These are phyloP conservation scores for Lamellibrachia luymesi DNA, from an alignment of 1,140 invertebrate species.

Conservation along the genomic window DNA sequence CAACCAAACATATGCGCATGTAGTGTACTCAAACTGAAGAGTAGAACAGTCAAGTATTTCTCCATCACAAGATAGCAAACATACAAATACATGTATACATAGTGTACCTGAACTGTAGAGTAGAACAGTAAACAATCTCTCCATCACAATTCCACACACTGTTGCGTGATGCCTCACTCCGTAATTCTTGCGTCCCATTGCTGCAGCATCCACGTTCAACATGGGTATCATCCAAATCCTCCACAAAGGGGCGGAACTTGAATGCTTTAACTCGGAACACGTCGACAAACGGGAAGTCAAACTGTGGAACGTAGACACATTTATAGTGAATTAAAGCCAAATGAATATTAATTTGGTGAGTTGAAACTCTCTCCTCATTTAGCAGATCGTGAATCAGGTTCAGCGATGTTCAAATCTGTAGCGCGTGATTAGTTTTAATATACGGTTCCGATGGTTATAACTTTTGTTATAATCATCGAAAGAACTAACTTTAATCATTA, in stretches of 20 bases:
- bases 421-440: background rate
- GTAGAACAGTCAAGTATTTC: too few species aligned
- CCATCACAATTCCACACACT: slow-evolving; percentile 84
- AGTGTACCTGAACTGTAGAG: slow-evolving; percentile 58
- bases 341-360: background rate
- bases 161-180: background rate
- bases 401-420: background rate
- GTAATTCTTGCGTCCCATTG: background rate
- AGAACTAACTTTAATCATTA: background rate
- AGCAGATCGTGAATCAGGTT: too few species aligned
- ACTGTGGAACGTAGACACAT: slow-evolving; percentile 56
- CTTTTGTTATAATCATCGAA: background rate
- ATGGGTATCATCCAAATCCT: slow-evolving; percentile 3
- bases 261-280: slow-evolving; percentile 74
- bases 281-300: slow-evolving; percentile 76
- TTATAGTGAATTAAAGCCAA: background rate
- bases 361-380: too few species aligned
- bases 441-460: too few species aligned
- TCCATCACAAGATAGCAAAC: background rate
- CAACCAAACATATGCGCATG: too few species aligned
- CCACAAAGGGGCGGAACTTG: slow-evolving; percentile 60
- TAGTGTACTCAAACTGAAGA: too few species aligned
- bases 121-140: slow-evolving; percentile 70
- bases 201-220: background rate
- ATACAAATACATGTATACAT: background rate